Evolutionary conservation across 2,113 vertebrate genomes (phyloP), one percentile per base, ranked within the genome.

Genomic region (Ophiodon elongatus): DNA sequence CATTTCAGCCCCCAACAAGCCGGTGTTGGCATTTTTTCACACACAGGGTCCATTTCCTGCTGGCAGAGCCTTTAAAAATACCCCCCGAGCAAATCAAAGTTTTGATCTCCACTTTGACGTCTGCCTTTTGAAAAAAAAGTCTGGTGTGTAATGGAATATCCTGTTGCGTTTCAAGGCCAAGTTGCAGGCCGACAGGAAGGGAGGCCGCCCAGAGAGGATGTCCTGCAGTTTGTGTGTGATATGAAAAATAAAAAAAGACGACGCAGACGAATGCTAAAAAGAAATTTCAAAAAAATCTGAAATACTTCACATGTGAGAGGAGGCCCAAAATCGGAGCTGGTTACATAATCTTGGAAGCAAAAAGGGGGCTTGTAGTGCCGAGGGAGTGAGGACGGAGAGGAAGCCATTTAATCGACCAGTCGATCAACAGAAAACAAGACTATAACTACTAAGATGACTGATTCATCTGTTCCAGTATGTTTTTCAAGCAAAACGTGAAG

Each of bases 291-390:
- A 75, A 73, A n/a, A n/a, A n/a, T n/a, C n/a, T n/a, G n/a, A 82
- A 79, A 79, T 2, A 29, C n/a, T 35, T 73, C n/a, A 62, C 41
- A 10, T 50, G 63, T n/a, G 69, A 73, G 37, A 54, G 39, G 64
- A n/a, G n/a, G n/a, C n/a, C 60, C 60, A 21, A 39, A 76, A 83
- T 45, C 14, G 10, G 80, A 21, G 66, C 83, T 83, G 72, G 76
- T 90, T 90, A 94, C 84, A 87, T 85, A 87, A 85, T 78, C 23
- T n/a, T 56, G 70, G 23, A 83, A 73, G 70, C 71, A 57, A 65
- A 81, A 37, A 37, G 35, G 50, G 66, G 80, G 78, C 73, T 90
- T 85, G 76, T 72, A 14, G 89, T 90, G 81, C 85, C 81, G 69
- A 41, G 23, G 67, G 75, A 79, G 80, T 69, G 72, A 23, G n/a